Base-by-base conservation (phyloP, 2,888 invertebrate species). In the Nymphalis urticae region DNA sequence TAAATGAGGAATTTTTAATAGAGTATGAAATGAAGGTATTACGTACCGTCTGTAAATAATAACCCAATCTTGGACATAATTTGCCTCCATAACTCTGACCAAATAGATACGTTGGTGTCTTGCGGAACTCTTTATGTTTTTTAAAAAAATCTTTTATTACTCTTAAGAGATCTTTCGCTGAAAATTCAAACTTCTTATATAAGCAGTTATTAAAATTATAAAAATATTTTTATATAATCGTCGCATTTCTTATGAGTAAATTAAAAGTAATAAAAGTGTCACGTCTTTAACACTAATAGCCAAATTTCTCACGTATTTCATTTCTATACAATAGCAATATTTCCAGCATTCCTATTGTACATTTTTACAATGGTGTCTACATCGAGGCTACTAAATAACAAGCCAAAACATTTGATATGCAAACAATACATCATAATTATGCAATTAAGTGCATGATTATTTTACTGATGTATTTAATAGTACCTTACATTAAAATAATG, bases 31-130 rank as follows among this genome's bases (percentile, higher is more conserved):
- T 58, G 36, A 58, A 63, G 4, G 17, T 21, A 60, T 27, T 65
- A 82, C 85, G 42, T 83, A 91, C 92, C 77, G 82, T 85, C 68
- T 89, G 81, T 71, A 92, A 84, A 75, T 89, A 87, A 68, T 80
- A 82, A 60, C 82, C 89, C 75, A 92, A 75, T 77, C 91, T 80
- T 16, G 92, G 89, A 17, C 96, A 95, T 95, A 97, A 96, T 93
- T 98, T 98, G 9, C 98, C 98, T 48, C 98, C 98, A 84, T 98
- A 98, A 65, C 97, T 97, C 88, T 98, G 97, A 48, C 96, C 96
- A 79, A 97, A 95, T 67, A 98, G 95, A 83, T 97, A 98, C 48
- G 97, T 92, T 0, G 97, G 96, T 1, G 96, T 94, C 60, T 88
- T 92, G 76, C 94, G 93, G 82, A 97, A 97, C 74, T 95, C 93